A percentile compares a stretch with the other conserved stretches of the same genome.
phyloP scores from a whole-genome alignment of 1,140 invertebrate genomes.

The Aphelenchoides fujianensis region DNA sequence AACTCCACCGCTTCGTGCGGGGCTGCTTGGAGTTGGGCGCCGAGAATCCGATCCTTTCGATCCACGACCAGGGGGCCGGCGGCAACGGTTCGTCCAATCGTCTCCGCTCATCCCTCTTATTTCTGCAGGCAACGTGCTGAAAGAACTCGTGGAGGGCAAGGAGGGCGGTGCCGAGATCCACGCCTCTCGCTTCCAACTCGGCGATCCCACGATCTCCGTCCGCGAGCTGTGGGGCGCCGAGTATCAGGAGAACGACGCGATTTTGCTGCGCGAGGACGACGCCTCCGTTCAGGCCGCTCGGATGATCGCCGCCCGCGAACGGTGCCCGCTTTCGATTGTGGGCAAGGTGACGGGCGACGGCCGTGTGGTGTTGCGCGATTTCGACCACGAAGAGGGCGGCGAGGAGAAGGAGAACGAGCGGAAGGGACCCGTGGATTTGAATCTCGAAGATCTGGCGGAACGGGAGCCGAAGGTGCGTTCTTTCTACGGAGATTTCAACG shows the following conservation, averaged over 20 bases:
- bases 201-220: constrained; percentile 86
- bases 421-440: constrained; percentile 76
- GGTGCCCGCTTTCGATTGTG: constrained; percentile 87
- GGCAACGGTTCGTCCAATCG: constrained; percentile 75
- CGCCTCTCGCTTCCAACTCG: constrained; percentile 80
- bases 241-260: constrained; percentile 91
- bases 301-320: constrained; percentile 77
- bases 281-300: constrained; percentile 70
- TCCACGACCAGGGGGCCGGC: constrained; percentile 92
- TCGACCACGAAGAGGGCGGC: too few relatives aligned
- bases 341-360: constrained; percentile 84
- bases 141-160: constrained; percentile 85
- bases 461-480: constrained; percentile 74
- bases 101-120: neutral
- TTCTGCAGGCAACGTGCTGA: constrained; percentile 81
- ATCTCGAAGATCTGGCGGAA: constrained; percentile 83
- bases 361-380: constrained; percentile 66
- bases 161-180: constrained; percentile 81
- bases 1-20: constrained; percentile 85
- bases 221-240: constrained; percentile 95
- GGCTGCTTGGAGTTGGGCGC: constrained; percentile 76
- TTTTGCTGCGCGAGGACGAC: constrained; percentile 62
- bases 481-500: neutral
- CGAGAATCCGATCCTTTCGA: constrained; percentile 84
- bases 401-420: too few relatives aligned